Evolutionary conservation across 2,797 vertebrate genomes (phyloP).

Genomic region (Pagetopsis macropterus): DNA sequence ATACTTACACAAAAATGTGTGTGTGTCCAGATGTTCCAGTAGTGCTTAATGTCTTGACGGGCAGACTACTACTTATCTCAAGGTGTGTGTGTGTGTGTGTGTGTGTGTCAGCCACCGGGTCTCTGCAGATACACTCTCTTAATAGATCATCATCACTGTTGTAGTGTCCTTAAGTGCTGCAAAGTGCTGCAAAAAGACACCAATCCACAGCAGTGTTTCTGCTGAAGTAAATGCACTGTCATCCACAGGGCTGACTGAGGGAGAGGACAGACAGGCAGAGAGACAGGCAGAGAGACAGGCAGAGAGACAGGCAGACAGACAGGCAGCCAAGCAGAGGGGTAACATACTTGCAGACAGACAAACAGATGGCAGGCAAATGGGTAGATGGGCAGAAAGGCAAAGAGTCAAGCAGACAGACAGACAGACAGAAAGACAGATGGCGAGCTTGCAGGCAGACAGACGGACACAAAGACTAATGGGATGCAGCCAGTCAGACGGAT

Average conservation of each 20-base stretch:
- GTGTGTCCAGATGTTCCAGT: conserved; percentile 43
- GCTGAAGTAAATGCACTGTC: conserved; percentile 60
- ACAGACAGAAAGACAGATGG: conserved; percentile 71
- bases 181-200: conserved; percentile 63
- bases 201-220: conserved; percentile 18
- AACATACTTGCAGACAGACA: conserved; percentile 69
- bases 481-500: conserved; percentile 47
- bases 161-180: conserved; percentile 65
- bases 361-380: conserved; percentile 72
- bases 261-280: conserved; percentile 11
- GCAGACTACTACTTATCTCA: conserved; percentile 51
- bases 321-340: conserved; percentile 46
- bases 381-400: conserved; percentile 58
- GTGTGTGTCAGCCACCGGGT: conserved; percentile 10
- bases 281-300: conserved; percentile 18
- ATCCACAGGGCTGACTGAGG: conserved; percentile 37
- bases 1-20: conserved; percentile 1
- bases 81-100: conserved; percentile 6
- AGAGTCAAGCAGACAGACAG: conserved; percentile 63
- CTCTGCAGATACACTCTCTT: conserved; percentile 57
- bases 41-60: conserved; percentile 46
- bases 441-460: conserved; percentile 64
- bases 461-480: conserved; percentile 63
- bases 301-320: conserved; percentile 18
- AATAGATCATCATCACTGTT: conserved; percentile 63